Percentiles rank a stretch among this genome's conserved stretches.
Conservation (phyloP, 2,888 invertebrate species). For the Polyploca ridens region DNA sequence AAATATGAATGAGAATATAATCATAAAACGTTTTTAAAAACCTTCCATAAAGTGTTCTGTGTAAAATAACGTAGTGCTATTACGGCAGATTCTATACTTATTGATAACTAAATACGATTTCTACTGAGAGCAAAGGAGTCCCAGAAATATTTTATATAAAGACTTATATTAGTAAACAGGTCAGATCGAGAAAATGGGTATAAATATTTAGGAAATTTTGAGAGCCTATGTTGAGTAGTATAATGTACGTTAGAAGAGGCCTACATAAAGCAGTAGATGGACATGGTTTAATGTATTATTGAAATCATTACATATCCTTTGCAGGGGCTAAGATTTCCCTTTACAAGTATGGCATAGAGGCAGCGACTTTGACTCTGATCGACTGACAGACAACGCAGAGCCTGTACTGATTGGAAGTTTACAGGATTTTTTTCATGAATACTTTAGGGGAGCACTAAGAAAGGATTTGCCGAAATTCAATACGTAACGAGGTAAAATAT, state of each 20-base stretch:
- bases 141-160: neutral
- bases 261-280: too few relatives aligned
- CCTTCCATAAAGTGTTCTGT: neutral
- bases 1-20: too few relatives aligned
- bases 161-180: neutral
- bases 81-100: neutral
- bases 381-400: too few relatives aligned
- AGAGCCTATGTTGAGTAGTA: neutral
- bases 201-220: neutral
- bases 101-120: too few relatives aligned
- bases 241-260: too few relatives aligned
- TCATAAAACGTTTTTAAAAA: neutral
- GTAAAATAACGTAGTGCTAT: neutral
- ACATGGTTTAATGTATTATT: neutral
- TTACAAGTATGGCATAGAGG: neutral
- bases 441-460: neutral
- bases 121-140: neutral
- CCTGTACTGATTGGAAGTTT: too few relatives aligned
- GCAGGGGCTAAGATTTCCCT: neutral
- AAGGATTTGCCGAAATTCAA: too few relatives aligned
- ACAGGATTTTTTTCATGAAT: too few relatives aligned
- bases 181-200: neutral
- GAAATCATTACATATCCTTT: neutral
- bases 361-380: too few relatives aligned
- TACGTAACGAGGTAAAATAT: too few relatives aligned